Base-by-base conservation (phyloP, 2,113 vertebrate genomes). In the Oncorhynchus clarkii region DNA sequence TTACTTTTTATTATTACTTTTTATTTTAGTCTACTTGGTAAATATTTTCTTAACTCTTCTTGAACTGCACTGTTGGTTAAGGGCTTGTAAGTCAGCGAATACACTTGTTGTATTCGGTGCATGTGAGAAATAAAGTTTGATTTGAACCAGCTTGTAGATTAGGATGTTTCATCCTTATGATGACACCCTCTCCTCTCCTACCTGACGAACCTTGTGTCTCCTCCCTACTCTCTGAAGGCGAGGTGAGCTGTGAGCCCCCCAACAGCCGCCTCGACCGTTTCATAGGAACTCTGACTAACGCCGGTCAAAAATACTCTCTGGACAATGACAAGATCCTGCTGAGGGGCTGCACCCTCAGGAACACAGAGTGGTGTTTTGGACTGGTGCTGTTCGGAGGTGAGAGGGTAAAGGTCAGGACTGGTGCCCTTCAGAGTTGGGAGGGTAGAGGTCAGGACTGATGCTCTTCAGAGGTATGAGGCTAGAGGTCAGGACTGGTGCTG, bases 311-410 rank as follows among this genome's bases (percentile, higher is more conserved):
- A 65, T 95, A 96, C 31, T 27, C 93, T 0, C 90, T 99, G 85
- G 94, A 97, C 90, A 95, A 96, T 5, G 96, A 97, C 77, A 96
- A 93, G 85, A 92, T 99, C 81, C 86, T 99, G 76, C 92, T 99
- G 81, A 88, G 97, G 5, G 98, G 98, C 78, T 99, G 97, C 86
- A 93, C 95, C 0, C 93, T 99, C 77, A 93, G 96, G 86, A 99
- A 99, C 90, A 99, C 97, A 0, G 94, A 95, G 0, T 99, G 98
- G 97, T 99, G 97, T 88, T 99, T 93, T 3, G 98, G 98, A 4
- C 89, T 99, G 0, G 97, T 99, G 81, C 90, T 99, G 83, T 99
- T 96, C 62, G 96, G 95, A 60, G 98, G 98, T 98, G 84, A 0
- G 93, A 1, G 0, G 3, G 22, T 0, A 20, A 14, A n/a, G 18